Evolutionary conservation across 2,888 invertebrate genomes (phyloP), one percentile per base, ranked within the genome.

Genomic region (Megalurothrips usitatus): DNA sequence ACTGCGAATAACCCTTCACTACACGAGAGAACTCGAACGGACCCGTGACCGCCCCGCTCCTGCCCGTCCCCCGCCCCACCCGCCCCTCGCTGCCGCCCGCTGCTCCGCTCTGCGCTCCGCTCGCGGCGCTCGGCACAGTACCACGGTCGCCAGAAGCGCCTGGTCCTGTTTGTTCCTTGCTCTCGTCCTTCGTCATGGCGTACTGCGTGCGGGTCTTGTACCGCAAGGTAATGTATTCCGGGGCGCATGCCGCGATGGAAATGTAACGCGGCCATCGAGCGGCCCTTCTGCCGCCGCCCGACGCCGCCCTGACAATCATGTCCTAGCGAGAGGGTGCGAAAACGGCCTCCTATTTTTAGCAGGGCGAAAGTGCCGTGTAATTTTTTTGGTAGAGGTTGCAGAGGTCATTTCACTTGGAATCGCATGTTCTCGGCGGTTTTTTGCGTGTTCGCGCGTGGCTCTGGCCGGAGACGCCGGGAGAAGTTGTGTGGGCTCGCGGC

Each of bases 321-420:
- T 26, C 23, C 68, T 75, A 4, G n/a, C 68, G 58, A 58, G 14
- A 19, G 58, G 58, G 58, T 58, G 58, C 58, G 34, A 43, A 23
- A 68, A 75, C 68, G 68, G 23, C 68, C 58, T 58, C 58, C 68
- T 75, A 75, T 75, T 75, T 75, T 75, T 75, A 75, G 68, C n/a
- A 75, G 23, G 26, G 12, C 68, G 11, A 75, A 1, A 43, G 34
- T 75, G 26, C 68, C 68, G 68, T 43, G 3, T 10, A 75, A 75
- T 75, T 75, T 75, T 75, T 75, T 26, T 75, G 68, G 26, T 75
- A 75, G 68, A 75, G 68, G 68, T 75, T 75, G 68, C 68, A 75
- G 68, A 75, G 68, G 68, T 75, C 68, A 75, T 75, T 23, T 75
- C 68, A 12, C 23, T 75, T 75, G 23, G 9, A 58, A 19, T 58